Percentiles rank a stretch among this genome's conserved stretches.
Evolutionary conservation across 1,140 invertebrate species (phyloP).

Genomic region (Sycophila sp.): DNA sequence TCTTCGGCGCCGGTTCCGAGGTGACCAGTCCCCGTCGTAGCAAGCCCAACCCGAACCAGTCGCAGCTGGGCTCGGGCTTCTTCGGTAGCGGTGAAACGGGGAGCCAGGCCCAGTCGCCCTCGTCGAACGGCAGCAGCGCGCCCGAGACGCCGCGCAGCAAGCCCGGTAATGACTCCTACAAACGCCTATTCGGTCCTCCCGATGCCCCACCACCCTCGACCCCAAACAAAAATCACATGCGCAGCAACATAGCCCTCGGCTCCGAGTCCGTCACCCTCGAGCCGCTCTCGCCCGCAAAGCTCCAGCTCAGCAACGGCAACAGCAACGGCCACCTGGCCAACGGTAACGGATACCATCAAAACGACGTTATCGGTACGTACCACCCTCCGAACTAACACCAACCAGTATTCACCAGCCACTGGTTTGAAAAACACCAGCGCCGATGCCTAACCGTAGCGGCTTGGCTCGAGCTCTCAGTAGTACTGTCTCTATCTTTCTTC

Average conservation of each 20-base stretch:
- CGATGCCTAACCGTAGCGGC: too few relatives aligned
- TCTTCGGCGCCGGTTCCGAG: conserved; percentile 66
- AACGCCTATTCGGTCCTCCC: conserved; percentile 66
- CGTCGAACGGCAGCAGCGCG: conserved; percentile 31
- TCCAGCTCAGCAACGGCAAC: conserved; percentile 41
- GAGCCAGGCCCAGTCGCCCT: conserved; percentile 45
- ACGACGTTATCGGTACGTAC: conserved; percentile 62
- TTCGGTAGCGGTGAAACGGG: conserved; percentile 51
- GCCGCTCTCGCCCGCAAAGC: conserved; percentile 45
- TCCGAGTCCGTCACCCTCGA: conserved; percentile 40
- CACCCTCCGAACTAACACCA: background rate
- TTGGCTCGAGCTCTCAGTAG: background rate
- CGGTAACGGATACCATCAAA: conserved; percentile 49
- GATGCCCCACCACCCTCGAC: conserved; percentile 55
- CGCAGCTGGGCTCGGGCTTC: conserved; percentile 59
- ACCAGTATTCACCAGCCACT: background rate
- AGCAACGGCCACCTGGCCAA: conserved; percentile 43
- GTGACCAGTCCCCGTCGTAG: conserved; percentile 57
- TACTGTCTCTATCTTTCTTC: background rate
- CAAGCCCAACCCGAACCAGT: conserved; percentile 56
- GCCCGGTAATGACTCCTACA: conserved; percentile 68
- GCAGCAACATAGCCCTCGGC: conserved; percentile 59
- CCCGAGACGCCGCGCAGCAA: conserved; percentile 58
- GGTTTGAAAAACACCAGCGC: background rate
- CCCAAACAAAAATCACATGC: conserved; percentile 64